Evolutionary conservation across 2,113 vertebrate species (phyloP), one percentile per base, ranked within the genome.

Genomic region (Dolichallabes microphthalmus): DNA sequence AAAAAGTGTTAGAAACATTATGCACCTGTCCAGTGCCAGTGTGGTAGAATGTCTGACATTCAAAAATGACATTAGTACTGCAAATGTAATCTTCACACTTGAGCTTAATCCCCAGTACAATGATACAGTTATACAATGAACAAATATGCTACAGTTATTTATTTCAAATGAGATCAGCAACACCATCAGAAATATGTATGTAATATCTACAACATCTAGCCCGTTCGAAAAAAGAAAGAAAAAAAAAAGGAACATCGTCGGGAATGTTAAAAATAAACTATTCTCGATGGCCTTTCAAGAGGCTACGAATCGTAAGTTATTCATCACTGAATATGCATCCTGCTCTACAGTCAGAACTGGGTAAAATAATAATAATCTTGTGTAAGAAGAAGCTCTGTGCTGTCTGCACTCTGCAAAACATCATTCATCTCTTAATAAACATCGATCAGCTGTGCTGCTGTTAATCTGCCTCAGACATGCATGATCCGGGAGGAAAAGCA

Each of bases 1-100:
- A 86, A 90, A 87, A 86, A 89, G 83, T 50, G 58, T 89, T 86
- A 89, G 87, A 89, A 90, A 88, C 86, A 88, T 79, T 69, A 83
- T 58, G 82, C 79, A 87, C 85, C 78, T 39, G 22, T 87, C 73
- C 82, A 79, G 87, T 75, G 87, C 64, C 85, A 86, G 83, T 82
- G 84, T 66, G 82, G 57, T 80, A 80, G 82, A 88, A 82, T 82
- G 81, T 86, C 82, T 87, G 78, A 74, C 84, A 87, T 75, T 88
- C 81, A 83, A 60, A 45, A 83, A 87, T 66, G 82, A 52, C 57
- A 68, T 73, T 64, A 71, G 57, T 83, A 83, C 88, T 87, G 79
- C 78, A 76, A 86, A 39, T 80, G 66, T 82, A 86, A 83, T 75
- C 82, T 82, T 86, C 57, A 88, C 80, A 80, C 83, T 82, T 52